Evolutionary conservation across 2,113 vertebrate genomes (phyloP).

Genomic region (Castor canadensis): DNA sequence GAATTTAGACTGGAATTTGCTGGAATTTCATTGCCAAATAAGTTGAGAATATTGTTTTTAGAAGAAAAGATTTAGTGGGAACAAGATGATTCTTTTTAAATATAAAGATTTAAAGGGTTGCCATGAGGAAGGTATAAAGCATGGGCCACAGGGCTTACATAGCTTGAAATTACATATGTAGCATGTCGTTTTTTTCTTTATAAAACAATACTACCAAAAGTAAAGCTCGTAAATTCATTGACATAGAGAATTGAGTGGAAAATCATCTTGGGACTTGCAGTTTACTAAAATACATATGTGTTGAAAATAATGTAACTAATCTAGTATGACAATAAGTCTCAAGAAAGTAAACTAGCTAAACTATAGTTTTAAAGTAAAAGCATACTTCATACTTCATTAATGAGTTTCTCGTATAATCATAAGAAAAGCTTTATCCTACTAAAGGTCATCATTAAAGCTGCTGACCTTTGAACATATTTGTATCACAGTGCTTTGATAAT

Average conservation of each 20-base stretch:
- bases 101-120: conserved; percentile 33
- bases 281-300: neutral
- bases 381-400: too few species aligned
- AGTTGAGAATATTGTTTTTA: conserved; percentile 28
- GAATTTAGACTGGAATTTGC: conserved; percentile 10
- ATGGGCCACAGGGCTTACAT: neutral
- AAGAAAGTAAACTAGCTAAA: conserved; percentile 25
- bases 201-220: conserved; percentile 16
- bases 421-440: neutral
- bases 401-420: too few species aligned
- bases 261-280: neutral
- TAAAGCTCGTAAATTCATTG: conserved; percentile 39
- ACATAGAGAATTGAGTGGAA: conserved; percentile 14
- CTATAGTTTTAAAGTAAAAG: neutral
- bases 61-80: conserved; percentile 26
- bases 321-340: neutral
- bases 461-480: neutral
- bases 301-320: conserved; percentile 30
- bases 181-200: neutral
- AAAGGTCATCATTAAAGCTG: neutral
- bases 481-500: neutral
- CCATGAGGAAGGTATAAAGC: neutral
- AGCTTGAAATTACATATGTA: neutral
- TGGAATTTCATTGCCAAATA: conserved; percentile 10
- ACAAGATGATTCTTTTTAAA: conserved; percentile 25